phyloP scores from a whole-genome alignment of 2,113 vertebrate species.

The Mesembrinibis cayennensis region DNA sequence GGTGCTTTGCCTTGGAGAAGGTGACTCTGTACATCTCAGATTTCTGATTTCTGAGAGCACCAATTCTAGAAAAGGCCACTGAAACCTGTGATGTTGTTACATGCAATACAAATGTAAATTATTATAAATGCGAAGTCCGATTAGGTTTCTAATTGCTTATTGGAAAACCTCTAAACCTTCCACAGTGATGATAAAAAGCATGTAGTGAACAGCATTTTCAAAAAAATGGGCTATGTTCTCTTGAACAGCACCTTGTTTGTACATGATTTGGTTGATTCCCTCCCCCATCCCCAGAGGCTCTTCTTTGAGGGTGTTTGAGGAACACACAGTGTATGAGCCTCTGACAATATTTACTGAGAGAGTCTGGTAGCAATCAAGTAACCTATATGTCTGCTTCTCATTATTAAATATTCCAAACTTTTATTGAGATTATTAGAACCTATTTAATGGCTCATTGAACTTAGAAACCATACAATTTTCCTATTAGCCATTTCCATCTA shows the following conservation, averaged over 20 bases:
- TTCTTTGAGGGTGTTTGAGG: slow-evolving; percentile 3
- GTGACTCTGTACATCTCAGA: not conserved
- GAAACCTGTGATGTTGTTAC: not conserved
- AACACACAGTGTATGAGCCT: not conserved
- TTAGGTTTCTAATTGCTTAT: not conserved
- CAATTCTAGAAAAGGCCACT: not conserved
- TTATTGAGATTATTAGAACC: slow-evolving; percentile 54
- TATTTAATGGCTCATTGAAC: slow-evolving; percentile 58
- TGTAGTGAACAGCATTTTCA: not conserved
- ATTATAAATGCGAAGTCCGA: not conserved
- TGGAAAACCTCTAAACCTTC: slow-evolving; percentile 14
- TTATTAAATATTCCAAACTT: slow-evolving; percentile 58
- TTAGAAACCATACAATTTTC: slow-evolving; percentile 55
- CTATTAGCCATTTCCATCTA: slow-evolving; percentile 37
- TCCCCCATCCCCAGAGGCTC: not conserved
- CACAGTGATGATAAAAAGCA: not conserved
- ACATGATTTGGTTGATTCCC: not conserved
- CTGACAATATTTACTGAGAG: slow-evolving; percentile 14
- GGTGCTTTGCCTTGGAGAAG: not conserved
- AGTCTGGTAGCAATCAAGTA: slow-evolving; percentile 22
- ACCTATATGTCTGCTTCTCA: not conserved
- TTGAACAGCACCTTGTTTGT: not conserved
- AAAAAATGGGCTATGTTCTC: not conserved
- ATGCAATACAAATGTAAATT: not conserved
- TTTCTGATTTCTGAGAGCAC: not conserved